Evolutionary conservation across 2,888 invertebrate genomes (phyloP), one percentile per base, ranked within the genome.

Genomic region (Falcaria lacertinaria): DNA sequence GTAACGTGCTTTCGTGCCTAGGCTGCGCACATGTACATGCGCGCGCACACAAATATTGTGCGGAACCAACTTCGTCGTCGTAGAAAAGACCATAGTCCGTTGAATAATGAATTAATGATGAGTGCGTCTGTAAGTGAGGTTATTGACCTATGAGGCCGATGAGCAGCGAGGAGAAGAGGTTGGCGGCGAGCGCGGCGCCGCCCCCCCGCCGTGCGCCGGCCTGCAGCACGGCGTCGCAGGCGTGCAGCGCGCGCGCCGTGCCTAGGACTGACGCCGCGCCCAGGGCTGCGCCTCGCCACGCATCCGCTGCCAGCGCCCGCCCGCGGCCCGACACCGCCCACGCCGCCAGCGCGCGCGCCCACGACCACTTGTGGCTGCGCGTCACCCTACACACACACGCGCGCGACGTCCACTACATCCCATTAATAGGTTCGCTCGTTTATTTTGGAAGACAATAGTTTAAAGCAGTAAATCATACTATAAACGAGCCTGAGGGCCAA

Each of bases 201-300:
- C 87, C 87, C 0, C 87, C 87, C 14, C 77, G 54, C 2, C 79
- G 53, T 34, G 85, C 85, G 54, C 83, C 87, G 0, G 80, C 82
- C 72, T 83, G 84, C 74, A 87, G 80, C 72, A 71, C 81, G 42
- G 72, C 72, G 74, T 87, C 88, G 66, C 81, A 83, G n/a, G 86
- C 85, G 75, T 80, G 80, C 78, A 85, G 74, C 57, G 85, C 84
- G 62, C 87, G 85, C 60, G 87, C 84, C 45, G 87, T 87, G 69
- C 84, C 85, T 56, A 83, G 70, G 75, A 81, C 80, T 56, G 78
- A 74, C 47, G 75, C 77, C 48, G 82, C 76, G 61, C 83, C 79
- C 66, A 86, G 74, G 60, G 81, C 83, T 54, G 63, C 71, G 47
- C 73, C 86, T 64, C 86, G 84, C 80, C 81, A 80, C 69, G 57